Evolutionary conservation across 2,113 vertebrate species (phyloP).

Genomic region (Bagarius yarrelli): DNA sequence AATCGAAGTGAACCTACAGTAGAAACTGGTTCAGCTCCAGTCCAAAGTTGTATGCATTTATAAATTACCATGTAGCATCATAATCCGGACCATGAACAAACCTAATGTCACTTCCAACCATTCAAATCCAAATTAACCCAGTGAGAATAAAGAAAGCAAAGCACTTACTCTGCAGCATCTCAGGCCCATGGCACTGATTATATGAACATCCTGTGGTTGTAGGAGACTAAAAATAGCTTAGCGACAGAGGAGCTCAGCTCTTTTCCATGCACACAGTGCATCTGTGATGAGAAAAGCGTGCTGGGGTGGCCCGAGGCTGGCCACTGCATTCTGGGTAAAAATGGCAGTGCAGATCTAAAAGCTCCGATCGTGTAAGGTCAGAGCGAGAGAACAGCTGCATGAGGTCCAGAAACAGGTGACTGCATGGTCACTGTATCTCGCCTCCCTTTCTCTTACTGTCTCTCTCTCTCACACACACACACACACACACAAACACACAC

Average conservation of each 20-base stretch:
- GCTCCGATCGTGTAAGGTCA: conserved; percentile 49
- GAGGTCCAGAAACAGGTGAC: conserved; percentile 44
- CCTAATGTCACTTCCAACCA: neutral
- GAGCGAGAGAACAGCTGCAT: conserved; percentile 31
- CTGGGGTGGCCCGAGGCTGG: conserved; percentile 42
- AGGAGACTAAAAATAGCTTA: conserved; percentile 65
- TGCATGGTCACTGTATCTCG: neutral
- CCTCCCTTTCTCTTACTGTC: neutral
- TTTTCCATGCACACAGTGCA: conserved; percentile 58
- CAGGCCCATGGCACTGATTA: conserved; percentile 58
- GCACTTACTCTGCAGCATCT: conserved; percentile 53
- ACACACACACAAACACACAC: conserved; percentile 7
- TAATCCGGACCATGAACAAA: neutral
- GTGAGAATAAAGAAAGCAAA: conserved; percentile 27
- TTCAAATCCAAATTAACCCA: neutral
- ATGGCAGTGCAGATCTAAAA: conserved; percentile 42
- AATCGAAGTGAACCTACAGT: neutral
- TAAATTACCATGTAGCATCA: neutral
- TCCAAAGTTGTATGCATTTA: neutral
- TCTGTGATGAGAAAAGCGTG: conserved; percentile 59
- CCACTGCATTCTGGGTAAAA: conserved; percentile 31
- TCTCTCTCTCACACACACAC: neutral
- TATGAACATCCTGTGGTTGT: conserved; percentile 52
- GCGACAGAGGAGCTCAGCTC: conserved; percentile 49
- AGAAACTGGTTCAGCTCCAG: neutral